phyloP scores from a whole-genome alignment of 2,797 vertebrate genomes.

The Monodelphis domestica region DNA sequence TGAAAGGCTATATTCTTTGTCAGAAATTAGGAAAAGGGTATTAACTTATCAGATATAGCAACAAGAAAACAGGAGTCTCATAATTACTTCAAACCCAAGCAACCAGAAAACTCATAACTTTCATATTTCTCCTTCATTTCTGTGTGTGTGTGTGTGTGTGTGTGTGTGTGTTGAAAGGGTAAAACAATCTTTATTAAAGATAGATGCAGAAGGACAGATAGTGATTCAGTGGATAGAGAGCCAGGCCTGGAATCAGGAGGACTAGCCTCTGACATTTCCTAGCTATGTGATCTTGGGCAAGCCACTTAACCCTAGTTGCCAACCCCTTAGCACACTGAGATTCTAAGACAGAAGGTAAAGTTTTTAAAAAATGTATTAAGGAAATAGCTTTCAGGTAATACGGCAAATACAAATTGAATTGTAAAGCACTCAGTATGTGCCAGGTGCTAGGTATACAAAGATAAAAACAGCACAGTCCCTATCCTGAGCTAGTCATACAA shows the following conservation, averaged over 20 bases:
- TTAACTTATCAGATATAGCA: neutral
- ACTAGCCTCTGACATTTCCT: too few species aligned
- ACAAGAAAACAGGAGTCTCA: neutral
- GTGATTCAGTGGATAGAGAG: too few species aligned
- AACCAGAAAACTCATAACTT: neutral
- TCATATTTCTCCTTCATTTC: neutral
- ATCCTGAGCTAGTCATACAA: neutral
- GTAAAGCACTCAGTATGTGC: neutral
- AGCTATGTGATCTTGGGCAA: too few species aligned
- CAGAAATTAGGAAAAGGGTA: neutral
- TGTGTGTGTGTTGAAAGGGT: neutral
- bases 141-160: neutral
- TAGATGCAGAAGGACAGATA: too few species aligned
- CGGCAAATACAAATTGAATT: neutral
- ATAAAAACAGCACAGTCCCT: neutral
- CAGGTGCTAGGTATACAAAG: neutral
- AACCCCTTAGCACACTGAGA: too few species aligned
- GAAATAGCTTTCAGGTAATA: neutral
- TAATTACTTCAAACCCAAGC: neutral
- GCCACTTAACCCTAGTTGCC: too few species aligned
- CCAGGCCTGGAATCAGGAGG: too few species aligned
- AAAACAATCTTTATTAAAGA: neutral
- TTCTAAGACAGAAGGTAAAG: too few species aligned
- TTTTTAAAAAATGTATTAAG: too few species aligned
- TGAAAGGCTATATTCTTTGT: neutral